Evolutionary conservation across 2,797 vertebrate genomes (phyloP), one percentile per base, ranked within the genome.

Genomic region (Sebastes cheni): DNA sequence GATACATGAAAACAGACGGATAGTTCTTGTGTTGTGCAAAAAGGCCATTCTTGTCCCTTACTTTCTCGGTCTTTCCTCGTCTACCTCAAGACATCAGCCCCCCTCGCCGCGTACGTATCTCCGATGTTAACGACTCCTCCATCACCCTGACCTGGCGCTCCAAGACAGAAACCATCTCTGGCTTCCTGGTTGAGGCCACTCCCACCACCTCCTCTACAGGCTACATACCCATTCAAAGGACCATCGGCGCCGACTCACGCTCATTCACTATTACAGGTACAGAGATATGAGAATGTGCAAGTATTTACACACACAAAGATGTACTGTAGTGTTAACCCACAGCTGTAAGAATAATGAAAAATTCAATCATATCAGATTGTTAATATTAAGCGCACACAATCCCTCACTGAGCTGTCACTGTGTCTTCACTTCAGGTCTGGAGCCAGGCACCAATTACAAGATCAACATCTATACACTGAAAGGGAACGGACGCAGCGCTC

Each of bases 121-220:
- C 95, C 0, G 97, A 97, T 7, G 93, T 97, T 6, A 99, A 97
- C 0, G 99, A 99, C 88, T 97, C 97, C 1, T 95, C 97, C 83
- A 96, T 99, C 91, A 97, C 96, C 20, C 95, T 99, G 32, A 97
- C 94, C 42, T 99, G 99, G 99, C 96, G 98, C 79, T 96, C 97
- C 42, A 99, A 99, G 95, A 96, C 95, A 0, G 97, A 99, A 81
- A 94, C 96, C 0, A 97, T 99, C 92, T 97, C 97, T 0, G 98
- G 98, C 71, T 99, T 99, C 95, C 95, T 98, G 50, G 92, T 99
- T 2, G 97, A 99, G 72, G 97, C 95, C 10, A 61, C 96, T 1
- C 97, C 99, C 79, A 94, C 82, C 13, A 69, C 86, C 54, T 75
- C 89, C 3, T 77, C 92, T 0, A 67, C 91, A 1, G 94, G 95